A percentile compares a stretch with the other conserved stretches of the same genome.
Evolutionary conservation across 2,797 vertebrate species (phyloP).

Genomic region (Siniperca scherzeri): DNA sequence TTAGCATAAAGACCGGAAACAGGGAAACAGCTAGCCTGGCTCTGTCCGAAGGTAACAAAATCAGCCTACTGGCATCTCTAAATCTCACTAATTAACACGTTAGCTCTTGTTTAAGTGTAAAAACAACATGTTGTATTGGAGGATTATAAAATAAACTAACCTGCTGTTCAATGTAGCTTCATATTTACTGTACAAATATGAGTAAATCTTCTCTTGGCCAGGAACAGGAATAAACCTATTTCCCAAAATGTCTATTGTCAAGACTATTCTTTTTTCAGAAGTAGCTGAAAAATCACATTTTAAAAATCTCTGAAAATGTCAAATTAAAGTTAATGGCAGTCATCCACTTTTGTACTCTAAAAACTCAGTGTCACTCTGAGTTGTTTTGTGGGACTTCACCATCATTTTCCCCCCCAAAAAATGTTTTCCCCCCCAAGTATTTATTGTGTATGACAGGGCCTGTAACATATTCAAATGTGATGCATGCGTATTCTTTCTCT

Average conservation of each 20-base stretch:
- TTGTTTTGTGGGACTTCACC: constrained; percentile 51
- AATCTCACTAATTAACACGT: background rate
- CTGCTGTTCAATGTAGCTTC: background rate
- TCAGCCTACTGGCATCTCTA: too few relatives aligned
- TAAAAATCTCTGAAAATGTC: constrained; percentile 14
- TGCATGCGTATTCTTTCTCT: constrained; percentile 77
- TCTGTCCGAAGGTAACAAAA: background rate
- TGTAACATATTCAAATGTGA: constrained; percentile 87
- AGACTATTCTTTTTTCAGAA: background rate
- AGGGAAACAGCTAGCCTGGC: background rate
- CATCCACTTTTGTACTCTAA: constrained; percentile 33
- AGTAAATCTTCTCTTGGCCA: background rate
- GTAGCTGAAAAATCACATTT: background rate
- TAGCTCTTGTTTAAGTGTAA: background rate
- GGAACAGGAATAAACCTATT: background rate
- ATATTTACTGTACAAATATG: background rate
- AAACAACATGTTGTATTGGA: background rate
- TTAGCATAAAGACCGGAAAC: background rate
- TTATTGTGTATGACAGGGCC: constrained; percentile 80
- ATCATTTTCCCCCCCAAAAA: constrained; percentile 59
- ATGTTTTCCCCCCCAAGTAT: constrained; percentile 60
- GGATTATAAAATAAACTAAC: background rate
- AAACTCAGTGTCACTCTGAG: constrained; percentile 46
- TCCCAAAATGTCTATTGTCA: background rate
- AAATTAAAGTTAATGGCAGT: constrained; percentile 42